A percentile compares a stretch with the other conserved stretches of the same genome.
Evolutionary conservation across 2,113 vertebrate species (phyloP).

Genomic region (Pipra filicauda): DNA sequence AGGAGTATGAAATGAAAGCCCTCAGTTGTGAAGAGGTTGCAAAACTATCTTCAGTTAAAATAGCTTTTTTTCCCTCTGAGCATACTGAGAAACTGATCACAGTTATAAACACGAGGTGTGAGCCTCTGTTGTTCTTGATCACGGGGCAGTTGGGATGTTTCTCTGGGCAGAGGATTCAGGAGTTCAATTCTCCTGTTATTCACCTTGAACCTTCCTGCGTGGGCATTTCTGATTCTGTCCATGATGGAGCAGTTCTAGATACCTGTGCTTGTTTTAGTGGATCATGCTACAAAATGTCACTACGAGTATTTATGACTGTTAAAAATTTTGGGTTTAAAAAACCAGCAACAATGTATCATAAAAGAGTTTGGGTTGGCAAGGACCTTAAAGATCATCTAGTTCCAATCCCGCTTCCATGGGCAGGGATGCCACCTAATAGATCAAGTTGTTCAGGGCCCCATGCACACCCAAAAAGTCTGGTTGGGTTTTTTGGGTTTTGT

Average conservation of each 20-base stretch:
- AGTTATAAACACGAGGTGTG: not conserved
- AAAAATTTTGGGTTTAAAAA: not conserved
- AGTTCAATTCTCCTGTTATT: not conserved
- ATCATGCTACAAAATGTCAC: not conserved
- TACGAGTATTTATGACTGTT: not conserved
- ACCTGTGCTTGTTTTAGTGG: not conserved
- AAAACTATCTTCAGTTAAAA: not conserved
- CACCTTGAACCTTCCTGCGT: not conserved
- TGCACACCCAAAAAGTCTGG: not conserved
- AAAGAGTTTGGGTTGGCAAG: not conserved
- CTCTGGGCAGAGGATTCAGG: not conserved
- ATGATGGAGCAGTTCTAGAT: not conserved
- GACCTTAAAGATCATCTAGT: not conserved
- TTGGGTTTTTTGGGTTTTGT: not conserved
- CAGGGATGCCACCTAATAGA: not conserved
- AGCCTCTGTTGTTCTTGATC: not conserved
- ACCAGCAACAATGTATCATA: not conserved
- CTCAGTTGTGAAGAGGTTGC: not conserved
- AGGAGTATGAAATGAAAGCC: not conserved
- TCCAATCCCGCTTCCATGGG: not conserved
- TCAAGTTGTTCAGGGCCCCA: not conserved
- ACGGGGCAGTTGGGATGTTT: accelerated
- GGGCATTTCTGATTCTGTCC: not conserved
- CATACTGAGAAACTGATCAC: not conserved
- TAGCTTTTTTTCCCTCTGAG: not conserved